These are phyloP conservation scores for Cryptotermes secundus DNA, from an alignment of 1,140 invertebrate genomes.

Conservation along the genomic window DNA sequence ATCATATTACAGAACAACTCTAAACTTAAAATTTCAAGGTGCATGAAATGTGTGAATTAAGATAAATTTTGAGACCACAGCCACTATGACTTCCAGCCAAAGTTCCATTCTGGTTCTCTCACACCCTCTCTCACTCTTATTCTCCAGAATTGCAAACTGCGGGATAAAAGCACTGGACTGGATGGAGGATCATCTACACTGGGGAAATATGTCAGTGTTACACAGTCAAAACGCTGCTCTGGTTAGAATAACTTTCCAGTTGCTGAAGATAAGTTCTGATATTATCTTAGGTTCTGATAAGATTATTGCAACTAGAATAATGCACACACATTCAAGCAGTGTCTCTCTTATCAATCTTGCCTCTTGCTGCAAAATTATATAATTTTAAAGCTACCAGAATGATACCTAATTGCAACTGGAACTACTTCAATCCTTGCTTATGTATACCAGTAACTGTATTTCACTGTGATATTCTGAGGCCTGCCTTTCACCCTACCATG, in stretches of 20 bases:
- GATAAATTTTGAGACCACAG: background rate
- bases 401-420: background rate
- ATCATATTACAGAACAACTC: background rate
- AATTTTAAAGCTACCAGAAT: background rate
- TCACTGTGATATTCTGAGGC: constrained; percentile 34
- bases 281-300: constrained; percentile 24
- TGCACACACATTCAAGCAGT: background rate
- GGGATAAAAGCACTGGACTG: background rate
- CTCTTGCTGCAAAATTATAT: background rate
- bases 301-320: constrained; percentile 23
- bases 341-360: background rate
- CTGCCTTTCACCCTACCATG: background rate
- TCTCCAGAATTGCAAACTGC: background rate
- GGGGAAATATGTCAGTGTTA: background rate
- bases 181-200: background rate
- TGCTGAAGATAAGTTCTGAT: constrained; percentile 5
- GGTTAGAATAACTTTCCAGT: background rate
- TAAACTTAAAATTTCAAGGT: background rate
- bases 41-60: background rate
- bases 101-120: background rate
- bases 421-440: background rate
- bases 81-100: background rate
- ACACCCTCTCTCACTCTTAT: background rate
- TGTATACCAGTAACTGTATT: constrained; percentile 21
- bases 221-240: background rate